Evolutionary conservation across 2,888 invertebrate species (phyloP).

Genomic region (Dryococelus australis): DNA sequence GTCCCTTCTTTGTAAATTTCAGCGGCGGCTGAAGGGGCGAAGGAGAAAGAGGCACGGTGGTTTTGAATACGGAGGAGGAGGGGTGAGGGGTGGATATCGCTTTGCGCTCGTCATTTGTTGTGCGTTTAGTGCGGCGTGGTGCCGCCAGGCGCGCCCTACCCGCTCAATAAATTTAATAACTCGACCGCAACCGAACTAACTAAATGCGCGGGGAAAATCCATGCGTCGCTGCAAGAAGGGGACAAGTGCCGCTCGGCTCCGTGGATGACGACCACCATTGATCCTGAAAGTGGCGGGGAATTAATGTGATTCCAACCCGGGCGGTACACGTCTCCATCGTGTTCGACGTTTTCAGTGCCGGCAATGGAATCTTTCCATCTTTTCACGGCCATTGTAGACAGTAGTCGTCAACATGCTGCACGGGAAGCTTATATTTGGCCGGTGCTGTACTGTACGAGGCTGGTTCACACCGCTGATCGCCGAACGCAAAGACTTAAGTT

Average conservation of each 20-base stretch:
- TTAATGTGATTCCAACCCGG: no score
- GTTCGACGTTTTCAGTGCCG: no score
- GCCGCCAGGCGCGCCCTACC: background rate
- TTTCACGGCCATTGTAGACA: no score
- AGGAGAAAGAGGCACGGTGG: background rate
- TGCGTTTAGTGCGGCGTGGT: background rate
- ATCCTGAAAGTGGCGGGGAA: no score
- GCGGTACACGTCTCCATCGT: no score
- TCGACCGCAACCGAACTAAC: constrained; percentile 1
- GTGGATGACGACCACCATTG: no score
- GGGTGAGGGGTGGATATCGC: background rate
- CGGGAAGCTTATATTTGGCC: no score
- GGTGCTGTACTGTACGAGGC: no score
- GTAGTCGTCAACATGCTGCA: no score
- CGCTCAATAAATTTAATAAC: constrained; percentile 16
- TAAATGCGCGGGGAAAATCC: background rate
- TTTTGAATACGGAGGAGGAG: background rate
- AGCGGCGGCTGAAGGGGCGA: background rate
- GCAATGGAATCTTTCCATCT: no score
- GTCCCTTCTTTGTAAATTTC: background rate
- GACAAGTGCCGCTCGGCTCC: background rate
- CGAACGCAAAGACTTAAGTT: no score
- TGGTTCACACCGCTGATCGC: no score
- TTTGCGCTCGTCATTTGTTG: constrained; percentile 16
- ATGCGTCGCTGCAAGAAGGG: background rate